Evolutionary conservation across 2,888 invertebrate species (phyloP), one percentile per base, ranked within the genome.

Genomic region (Microdon myrmicae): DNA sequence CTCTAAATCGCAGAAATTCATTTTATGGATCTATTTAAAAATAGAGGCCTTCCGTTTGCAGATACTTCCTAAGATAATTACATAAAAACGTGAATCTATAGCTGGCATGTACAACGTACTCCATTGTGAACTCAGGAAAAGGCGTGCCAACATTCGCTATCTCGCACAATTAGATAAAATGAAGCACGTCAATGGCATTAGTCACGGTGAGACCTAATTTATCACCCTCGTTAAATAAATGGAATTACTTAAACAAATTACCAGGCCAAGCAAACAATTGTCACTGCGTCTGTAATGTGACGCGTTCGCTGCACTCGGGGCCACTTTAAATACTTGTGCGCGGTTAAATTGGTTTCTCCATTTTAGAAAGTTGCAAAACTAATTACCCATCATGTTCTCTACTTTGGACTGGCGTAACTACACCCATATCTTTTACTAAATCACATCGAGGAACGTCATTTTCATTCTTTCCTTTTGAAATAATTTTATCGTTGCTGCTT

Each of bases 241-340:
- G 51, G 53, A 64, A 64, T 64, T 64, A 64, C 64, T 64, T 58
- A 64, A 58, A 47, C 64, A 64, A 64, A 64, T 64, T 58, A 58
- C 64, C 41, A 51, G 47, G 43, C 58, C 41, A 47, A 51, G 58
- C 58, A 64, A 64, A 58, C 58, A 64, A 58, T 58, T 53, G 64
- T 51, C 56, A 58, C 45, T 58, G 37, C 43, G 16, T 35, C 20
- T 16, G 29, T 6, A 38, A n/a, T n/a, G n/a, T n/a, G n/a, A n/a
- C n/a, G n/a, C n/a, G n/a, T n/a, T n/a, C n/a, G 22, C 22, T 34
- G 39, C 39, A 6, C 41, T 28, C 14, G 38, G 43, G 29, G 47
- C 58, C 64, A 64, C 58, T 64, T 64, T 56, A 58, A 64, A 64
- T 51, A 55, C 54, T 39, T 38, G n/a, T n/a, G n/a, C n/a, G 55